Base-by-base conservation (phyloP, 2,797 vertebrate genomes). In the Triplophysa yarkandensis region DNA sequence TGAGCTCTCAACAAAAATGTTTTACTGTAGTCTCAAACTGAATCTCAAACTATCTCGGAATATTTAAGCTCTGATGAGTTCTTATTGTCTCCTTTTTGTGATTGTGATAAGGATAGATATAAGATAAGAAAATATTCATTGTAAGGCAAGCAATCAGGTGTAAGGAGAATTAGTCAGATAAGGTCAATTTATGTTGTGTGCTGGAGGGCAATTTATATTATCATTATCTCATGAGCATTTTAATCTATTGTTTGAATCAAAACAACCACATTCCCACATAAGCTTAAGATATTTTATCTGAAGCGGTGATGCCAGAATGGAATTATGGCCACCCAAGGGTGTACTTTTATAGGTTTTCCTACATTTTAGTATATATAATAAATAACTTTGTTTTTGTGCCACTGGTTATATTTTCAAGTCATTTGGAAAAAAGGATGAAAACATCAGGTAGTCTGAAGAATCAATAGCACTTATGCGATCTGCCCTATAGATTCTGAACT, bases 191-290 rank as follows among this genome's bases (percentile, higher is more conserved):
- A 14, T 52, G n/a, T 34, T 68, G 57, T 10, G n/a, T 52, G n/a
- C 27, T 68, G 57, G 32, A 66, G 16, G n/a, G 57, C n/a, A 74
- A 30, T 30, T 36, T 75, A 6, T 27, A 16, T 52, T 60, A 30
- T 79, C 28, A 43, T 48, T 55, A 65, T 64, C 36, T 14, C 13
- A 65, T 28, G 34, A 21, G 13, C 25, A 65, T 60, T 76, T 61
- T 52, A 39, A 50, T 70, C 43, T 57, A 27, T 55, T 32, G 39
- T 54, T 57, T 28, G 69, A 48, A 55, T 65, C 46, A 68, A 23
- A 75, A 55, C n/a, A 54, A 62, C 63, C 65, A 8, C 13, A 17
- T 67, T 70, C 36, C 62, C n/a, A n/a, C n/a, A n/a, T 61, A 52
- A 25, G 71, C 21, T 46, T 46, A 52, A 36, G 25, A 77, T 73